phyloP scores from a whole-genome alignment of 2,113 vertebrate species.

The Hypocryptadius cinnamomeus region DNA sequence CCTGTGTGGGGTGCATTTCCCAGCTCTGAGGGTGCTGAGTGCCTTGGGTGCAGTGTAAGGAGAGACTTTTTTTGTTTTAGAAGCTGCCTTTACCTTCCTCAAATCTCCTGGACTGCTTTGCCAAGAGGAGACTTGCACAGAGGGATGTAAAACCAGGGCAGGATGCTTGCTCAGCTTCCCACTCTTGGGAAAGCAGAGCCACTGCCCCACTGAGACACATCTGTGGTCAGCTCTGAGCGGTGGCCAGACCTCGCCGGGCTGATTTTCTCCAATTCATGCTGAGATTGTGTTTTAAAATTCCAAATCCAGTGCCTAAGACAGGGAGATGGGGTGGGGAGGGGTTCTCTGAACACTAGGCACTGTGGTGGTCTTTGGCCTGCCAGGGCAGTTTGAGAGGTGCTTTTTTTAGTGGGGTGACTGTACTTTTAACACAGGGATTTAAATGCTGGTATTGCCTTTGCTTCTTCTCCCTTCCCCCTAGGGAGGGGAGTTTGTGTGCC shows the following conservation, averaged over 20 bases:
- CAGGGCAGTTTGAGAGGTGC: neutral
- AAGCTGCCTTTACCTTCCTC: constrained; percentile 26
- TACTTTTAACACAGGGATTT: neutral
- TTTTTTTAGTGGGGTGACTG: neutral
- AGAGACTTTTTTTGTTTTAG: neutral
- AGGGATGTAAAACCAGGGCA: neutral
- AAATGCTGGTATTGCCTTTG: neutral
- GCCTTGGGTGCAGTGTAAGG: neutral
- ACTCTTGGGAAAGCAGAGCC: neutral
- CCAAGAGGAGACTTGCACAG: neutral
- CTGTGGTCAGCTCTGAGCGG: neutral
- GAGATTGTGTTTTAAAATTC: neutral
- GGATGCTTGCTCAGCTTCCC: neutral
- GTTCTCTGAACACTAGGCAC: neutral
- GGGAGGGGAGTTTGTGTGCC: neutral
- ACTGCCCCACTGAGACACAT: neutral
- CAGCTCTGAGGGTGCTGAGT: neutral
- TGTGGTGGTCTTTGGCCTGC: neutral
- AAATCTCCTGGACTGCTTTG: neutral
- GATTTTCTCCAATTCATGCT: neutral
- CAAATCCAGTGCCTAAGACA: neutral
- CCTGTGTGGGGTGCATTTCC: neutral
- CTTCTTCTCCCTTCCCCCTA: neutral
- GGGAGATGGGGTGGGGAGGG: neutral
- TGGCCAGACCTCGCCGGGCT: neutral